Evolutionary conservation across 2,113 vertebrate species (phyloP).

Genomic region (Hydrochoerus hydrochaeris): DNA sequence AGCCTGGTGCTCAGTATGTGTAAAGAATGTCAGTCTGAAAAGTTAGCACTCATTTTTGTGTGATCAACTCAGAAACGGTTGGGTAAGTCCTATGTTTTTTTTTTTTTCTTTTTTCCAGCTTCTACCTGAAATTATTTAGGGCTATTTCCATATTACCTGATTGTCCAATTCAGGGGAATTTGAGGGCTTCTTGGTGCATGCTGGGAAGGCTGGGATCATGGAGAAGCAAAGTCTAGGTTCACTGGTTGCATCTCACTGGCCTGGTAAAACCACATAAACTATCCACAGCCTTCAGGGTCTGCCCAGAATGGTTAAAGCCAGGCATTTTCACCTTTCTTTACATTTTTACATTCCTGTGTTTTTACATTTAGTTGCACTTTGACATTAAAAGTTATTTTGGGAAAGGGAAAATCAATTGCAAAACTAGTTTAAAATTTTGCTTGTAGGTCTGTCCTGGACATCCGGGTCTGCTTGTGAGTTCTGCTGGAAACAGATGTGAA

Average conservation of each 20-base stretch:
- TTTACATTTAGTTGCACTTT: background rate
- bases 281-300: background rate
- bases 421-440: background rate
- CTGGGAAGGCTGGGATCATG: background rate
- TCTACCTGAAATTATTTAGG: no score
- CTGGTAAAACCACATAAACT: background rate
- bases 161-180: background rate
- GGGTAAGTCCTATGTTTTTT: no score
- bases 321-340: background rate
- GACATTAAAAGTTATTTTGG: background rate
- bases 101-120: background rate
- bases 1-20: background rate
- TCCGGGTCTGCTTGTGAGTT: background rate
- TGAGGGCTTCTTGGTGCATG: background rate
- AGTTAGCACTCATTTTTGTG: background rate
- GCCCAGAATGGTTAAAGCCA: rapidly evolving
- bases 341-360: background rate
- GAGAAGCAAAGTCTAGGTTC: background rate
- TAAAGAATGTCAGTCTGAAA: background rate
- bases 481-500: background rate
- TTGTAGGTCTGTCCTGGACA: background rate
- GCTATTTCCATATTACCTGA: background rate
- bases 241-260: background rate
- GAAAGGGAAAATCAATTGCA: background rate
- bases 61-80: background rate